Evolutionary conservation across 2,113 vertebrate species (phyloP).

Genomic region (Thermophis baileyi): DNA sequence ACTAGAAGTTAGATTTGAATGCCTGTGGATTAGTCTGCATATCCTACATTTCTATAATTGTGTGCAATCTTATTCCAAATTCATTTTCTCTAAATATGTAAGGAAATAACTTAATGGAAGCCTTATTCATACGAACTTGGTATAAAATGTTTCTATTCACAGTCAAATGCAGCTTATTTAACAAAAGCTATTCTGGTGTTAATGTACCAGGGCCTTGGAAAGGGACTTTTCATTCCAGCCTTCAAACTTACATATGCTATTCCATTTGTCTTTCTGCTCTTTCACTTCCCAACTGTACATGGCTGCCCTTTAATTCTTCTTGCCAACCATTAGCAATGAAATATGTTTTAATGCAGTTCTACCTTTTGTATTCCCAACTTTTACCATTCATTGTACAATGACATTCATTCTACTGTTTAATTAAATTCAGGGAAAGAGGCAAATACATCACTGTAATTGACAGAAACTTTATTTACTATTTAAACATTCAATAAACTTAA

Average conservation of each 20-base stretch:
- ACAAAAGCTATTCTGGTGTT: slow-evolving; percentile 62
- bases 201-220: slow-evolving; percentile 54
- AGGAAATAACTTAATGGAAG: slow-evolving; percentile 27
- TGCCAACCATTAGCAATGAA: slow-evolving; percentile 65
- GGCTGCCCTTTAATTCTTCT: slow-evolving; percentile 65
- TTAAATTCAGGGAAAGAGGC: slow-evolving; percentile 31
- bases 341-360: slow-evolving; percentile 65
- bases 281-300: neutral
- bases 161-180: slow-evolving; percentile 56
- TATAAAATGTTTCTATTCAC: slow-evolving; percentile 59
- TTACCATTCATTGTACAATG: slow-evolving; percentile 54
- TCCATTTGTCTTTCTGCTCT: slow-evolving; percentile 52
- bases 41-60: slow-evolving; percentile 59
- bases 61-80: slow-evolving; percentile 48
- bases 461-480: slow-evolving; percentile 46
- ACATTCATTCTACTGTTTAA: slow-evolving; percentile 65
- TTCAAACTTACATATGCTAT: slow-evolving; percentile 50
- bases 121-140: slow-evolving; percentile 59
- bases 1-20: slow-evolving; percentile 24
- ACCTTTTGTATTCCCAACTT: slow-evolving; percentile 61
- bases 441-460: slow-evolving; percentile 35
- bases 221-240: slow-evolving; percentile 61
- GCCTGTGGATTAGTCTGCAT: slow-evolving; percentile 16
- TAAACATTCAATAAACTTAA: slow-evolving; percentile 53
- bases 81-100: slow-evolving; percentile 48